Evolutionary conservation across 2,888 invertebrate species (phyloP).

Genomic region (Drosophila dives): DNA sequence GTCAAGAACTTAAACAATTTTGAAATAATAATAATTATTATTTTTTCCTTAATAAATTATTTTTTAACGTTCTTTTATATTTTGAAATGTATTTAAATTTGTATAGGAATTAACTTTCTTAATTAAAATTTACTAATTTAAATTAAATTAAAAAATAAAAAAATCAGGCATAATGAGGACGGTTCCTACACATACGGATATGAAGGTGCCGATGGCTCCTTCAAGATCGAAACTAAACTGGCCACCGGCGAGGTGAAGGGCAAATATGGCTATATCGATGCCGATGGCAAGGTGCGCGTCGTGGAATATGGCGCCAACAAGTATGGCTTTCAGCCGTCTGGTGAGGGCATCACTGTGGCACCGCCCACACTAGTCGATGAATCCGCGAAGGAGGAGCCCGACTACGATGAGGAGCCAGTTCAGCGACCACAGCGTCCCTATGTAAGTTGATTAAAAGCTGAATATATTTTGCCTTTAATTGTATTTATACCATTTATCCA

Average conservation of each 20-base stretch:
- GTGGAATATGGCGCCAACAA: constrained; percentile 96
- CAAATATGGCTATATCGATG: constrained; percentile 95
- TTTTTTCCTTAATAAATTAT: background rate
- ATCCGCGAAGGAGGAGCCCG: constrained; percentile 84
- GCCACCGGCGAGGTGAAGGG: constrained; percentile 94
- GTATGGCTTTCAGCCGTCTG: constrained; percentile 94
- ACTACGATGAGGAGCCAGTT: constrained; percentile 84
- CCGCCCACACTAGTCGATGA: constrained; percentile 87
- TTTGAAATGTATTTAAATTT: background rate
- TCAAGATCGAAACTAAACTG: constrained; percentile 95
- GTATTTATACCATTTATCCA: background rate
- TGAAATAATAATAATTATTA: background rate
- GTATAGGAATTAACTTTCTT: background rate
- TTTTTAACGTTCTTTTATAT: background rate
- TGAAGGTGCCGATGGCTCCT: constrained; percentile 94
- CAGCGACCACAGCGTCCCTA: constrained; percentile 81
- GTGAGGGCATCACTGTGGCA: constrained; percentile 93
- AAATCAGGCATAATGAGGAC: constrained; percentile 92
- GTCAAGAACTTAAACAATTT: background rate
- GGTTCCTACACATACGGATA: constrained; percentile 96
- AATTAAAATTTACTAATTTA: background rate
- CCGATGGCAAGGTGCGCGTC: constrained; percentile 91
- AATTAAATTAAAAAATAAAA: background rate
- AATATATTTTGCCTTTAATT: constrained; percentile 5
- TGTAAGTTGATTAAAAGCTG: constrained; percentile 61